A percentile compares a stretch with the other conserved stretches of the same genome.
phyloP scores from a whole-genome alignment of 2,113 vertebrate species.

The Pomatorhinus ruficollis region DNA sequence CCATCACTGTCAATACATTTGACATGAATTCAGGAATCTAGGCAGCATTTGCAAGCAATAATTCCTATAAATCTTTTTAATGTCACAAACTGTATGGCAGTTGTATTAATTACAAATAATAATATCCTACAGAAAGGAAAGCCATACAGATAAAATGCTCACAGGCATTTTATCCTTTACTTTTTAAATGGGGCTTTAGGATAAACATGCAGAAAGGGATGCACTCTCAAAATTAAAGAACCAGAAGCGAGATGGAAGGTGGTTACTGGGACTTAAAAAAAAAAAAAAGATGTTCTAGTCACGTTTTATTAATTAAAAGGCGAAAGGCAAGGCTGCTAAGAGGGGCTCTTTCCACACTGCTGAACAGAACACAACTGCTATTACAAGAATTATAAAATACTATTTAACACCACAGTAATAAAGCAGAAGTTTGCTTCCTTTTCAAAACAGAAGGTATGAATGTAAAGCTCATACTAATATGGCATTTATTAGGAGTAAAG shows the following conservation, averaged over 20 bases:
- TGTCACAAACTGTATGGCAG: conserved; percentile 21
- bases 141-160: not conserved
- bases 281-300: not conserved
- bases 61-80: not conserved
- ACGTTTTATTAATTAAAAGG: not conserved
- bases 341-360: not conserved
- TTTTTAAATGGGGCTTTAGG: not conserved
- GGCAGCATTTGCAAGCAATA: not conserved
- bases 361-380: not conserved
- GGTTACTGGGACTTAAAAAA: not conserved
- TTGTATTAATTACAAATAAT: conserved; percentile 53
- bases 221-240: not conserved
- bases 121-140: not conserved
- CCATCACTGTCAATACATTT: not conserved
- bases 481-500: not conserved
- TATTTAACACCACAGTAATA: not conserved
- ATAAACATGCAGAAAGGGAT: not conserved
- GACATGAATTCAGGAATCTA: not conserved
- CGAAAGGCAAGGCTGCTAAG: not conserved
- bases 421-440: not conserved
- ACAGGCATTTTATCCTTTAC: not conserved
- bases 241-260: not conserved
- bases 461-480: not conserved
- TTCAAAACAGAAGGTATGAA: not conserved
- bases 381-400: not conserved